Percentiles rank a stretch among this genome's conserved stretches.
Evolutionary conservation across 2,797 vertebrate genomes (phyloP).

Genomic region (Sebastes nivosus): DNA sequence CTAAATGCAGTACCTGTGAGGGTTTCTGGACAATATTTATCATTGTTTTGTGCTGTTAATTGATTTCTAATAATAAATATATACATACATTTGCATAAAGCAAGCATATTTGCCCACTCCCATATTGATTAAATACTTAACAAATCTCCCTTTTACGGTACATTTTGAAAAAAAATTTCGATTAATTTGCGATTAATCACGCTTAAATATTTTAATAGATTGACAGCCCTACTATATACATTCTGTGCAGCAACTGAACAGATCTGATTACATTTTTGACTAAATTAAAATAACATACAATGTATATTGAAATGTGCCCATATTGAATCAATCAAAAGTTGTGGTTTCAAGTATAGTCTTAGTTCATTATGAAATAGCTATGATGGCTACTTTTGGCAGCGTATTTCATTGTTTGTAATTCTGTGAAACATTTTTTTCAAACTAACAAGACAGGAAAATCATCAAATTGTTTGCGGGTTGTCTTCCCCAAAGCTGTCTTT

Average conservation of each 20-base stretch:
- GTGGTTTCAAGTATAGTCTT: neutral
- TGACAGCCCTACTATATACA: neutral
- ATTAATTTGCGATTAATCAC: too few relatives aligned
- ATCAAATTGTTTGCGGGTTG: neutral
- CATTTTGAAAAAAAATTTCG: too few relatives aligned
- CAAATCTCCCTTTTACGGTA: too few relatives aligned
- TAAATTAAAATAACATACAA: neutral
- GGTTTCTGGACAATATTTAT: fast-evolving
- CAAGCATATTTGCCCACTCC: too few relatives aligned
- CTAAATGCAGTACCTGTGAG: too few relatives aligned
- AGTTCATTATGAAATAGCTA: neutral
- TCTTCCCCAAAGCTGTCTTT: neutral
- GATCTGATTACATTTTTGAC: neutral
- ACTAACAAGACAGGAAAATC: neutral
- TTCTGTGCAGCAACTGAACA: neutral
- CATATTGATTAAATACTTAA: too few relatives aligned
- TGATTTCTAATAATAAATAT: too few relatives aligned
- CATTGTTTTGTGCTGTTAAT: too few relatives aligned
- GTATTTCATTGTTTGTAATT: neutral
- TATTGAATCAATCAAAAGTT: neutral
- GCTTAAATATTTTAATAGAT: too few relatives aligned
- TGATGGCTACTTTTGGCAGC: neutral
- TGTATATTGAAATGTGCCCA: neutral
- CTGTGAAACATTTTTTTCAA: neutral
- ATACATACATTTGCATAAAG: too few relatives aligned